Conservation (phyloP, 2,888 invertebrate species). For the Criorhina ranunculi region DNA sequence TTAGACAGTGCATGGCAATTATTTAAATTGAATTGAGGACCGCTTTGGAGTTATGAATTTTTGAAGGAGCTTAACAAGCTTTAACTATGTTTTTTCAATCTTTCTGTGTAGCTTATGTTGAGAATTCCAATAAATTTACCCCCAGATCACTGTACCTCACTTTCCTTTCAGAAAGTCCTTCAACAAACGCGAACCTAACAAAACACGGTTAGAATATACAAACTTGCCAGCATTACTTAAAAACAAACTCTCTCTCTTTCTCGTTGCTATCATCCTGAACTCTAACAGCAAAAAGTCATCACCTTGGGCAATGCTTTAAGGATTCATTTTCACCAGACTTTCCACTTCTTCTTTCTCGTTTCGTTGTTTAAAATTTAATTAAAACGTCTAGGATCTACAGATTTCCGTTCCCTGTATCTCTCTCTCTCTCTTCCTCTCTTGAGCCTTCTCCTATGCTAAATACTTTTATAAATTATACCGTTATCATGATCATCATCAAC, state of each 20-base stretch:
- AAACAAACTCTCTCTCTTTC: no score
- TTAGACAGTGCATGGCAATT: slow-evolving; percentile 27
- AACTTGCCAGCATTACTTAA: neutral
- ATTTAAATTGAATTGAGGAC: slow-evolving; percentile 1
- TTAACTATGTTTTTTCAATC: no score
- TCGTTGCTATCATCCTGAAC: neutral
- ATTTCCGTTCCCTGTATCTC: neutral
- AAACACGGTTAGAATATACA: no score
- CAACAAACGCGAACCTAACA: no score
- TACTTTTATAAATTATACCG: slow-evolving; percentile 47
- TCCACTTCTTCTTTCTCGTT: slow-evolving; percentile 1
- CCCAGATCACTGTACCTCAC: no score
- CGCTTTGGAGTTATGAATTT: no score
- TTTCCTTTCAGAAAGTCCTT: no score
- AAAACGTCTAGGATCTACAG: slow-evolving; percentile 33
- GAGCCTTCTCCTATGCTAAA: slow-evolving; percentile 11
- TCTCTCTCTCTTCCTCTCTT: neutral
- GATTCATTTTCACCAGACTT: slow-evolving; percentile 16
- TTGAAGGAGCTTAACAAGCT: no score
- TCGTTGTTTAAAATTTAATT: slow-evolving; percentile 52
- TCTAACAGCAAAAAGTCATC: neutral
- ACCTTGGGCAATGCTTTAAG: neutral
- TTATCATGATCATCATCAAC: slow-evolving; percentile 52
- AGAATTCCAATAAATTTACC: no score
- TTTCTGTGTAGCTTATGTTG: no score